Percentiles rank a stretch among this genome's conserved stretches.
Conservation (phyloP, 2,797 vertebrate genomes). For the Tapera naevia region DNA sequence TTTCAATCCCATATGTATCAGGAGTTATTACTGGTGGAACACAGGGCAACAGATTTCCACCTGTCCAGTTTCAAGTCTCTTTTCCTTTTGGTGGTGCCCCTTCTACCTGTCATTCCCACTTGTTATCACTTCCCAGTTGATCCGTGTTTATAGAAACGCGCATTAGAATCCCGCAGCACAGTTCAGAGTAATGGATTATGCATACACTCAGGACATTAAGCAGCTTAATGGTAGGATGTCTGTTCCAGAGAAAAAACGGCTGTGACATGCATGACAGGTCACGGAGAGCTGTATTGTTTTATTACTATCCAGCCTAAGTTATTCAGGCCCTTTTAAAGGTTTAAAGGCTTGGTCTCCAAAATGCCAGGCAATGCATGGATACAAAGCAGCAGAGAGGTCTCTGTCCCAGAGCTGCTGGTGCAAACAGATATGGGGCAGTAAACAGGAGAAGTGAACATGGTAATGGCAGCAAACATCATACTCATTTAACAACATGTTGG, state of each 20-base stretch:
- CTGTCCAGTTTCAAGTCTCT: rapidly evolving
- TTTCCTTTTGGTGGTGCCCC: neutral
- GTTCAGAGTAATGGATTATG: neutral
- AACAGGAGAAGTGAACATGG: rapidly evolving
- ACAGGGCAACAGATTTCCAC: no score
- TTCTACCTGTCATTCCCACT: neutral
- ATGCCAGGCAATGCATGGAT: neutral
- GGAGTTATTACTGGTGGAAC: neutral
- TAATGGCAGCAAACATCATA: neutral
- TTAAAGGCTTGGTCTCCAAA: neutral
- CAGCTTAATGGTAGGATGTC: constrained; percentile 28
- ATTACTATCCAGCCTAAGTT: neutral
- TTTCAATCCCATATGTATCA: rapidly evolving
- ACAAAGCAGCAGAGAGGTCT: neutral
- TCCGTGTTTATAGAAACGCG: rapidly evolving
- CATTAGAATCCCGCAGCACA: neutral
- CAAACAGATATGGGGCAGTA: neutral
- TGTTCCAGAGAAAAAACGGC: neutral
- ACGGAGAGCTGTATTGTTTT: neutral
- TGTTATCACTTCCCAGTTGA: neutral
- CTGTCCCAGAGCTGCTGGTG: neutral
- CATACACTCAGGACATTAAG: neutral
- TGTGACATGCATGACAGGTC: neutral
- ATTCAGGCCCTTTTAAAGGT: neutral
- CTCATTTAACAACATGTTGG: neutral